Conservation (phyloP, 2,113 vertebrate genomes). For the Scomber colias region DNA sequence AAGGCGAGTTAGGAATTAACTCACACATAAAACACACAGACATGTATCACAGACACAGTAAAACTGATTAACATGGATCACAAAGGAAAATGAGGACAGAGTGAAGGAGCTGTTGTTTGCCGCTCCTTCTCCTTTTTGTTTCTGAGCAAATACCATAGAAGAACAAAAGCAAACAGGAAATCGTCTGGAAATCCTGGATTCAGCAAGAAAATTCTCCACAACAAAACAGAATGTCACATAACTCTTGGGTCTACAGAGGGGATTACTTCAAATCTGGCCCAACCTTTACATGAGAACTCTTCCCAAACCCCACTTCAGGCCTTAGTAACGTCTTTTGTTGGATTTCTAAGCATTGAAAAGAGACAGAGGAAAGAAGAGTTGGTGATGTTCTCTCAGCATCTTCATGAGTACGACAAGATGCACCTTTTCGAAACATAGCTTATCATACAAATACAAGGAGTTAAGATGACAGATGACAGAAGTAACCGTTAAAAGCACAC, state of each 20-base stretch:
- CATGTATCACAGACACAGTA: constrained; percentile 48
- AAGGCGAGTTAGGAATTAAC: constrained; percentile 43
- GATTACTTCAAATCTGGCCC: constrained; percentile 29
- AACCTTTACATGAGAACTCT: not conserved
- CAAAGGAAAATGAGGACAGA: constrained; percentile 49
- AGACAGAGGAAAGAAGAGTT: constrained; percentile 16
- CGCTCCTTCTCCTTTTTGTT: constrained; percentile 34
- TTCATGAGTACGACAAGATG: constrained; percentile 9
- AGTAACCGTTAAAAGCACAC: constrained; percentile 20
- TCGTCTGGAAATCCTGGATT: constrained; percentile 35
- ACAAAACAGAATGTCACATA: constrained; percentile 21
- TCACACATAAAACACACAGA: constrained; percentile 42
- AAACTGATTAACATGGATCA: constrained; percentile 63
- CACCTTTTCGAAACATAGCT: constrained; percentile 5
- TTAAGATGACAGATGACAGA: not conserved
- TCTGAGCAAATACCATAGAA: constrained; percentile 13
- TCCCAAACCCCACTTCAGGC: constrained; percentile 17
- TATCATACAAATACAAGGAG: not conserved
- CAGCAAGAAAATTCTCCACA: constrained; percentile 20
- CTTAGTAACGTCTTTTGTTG: constrained; percentile 24
- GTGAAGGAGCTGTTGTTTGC: constrained; percentile 14
- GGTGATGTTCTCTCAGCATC: not conserved
- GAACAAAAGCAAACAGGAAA: constrained; percentile 39
- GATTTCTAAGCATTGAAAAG: not conserved
- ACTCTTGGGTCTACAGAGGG: not conserved